phyloP scores from a whole-genome alignment of 2,888 invertebrate species.

The Fissipunctia ypsillon region DNA sequence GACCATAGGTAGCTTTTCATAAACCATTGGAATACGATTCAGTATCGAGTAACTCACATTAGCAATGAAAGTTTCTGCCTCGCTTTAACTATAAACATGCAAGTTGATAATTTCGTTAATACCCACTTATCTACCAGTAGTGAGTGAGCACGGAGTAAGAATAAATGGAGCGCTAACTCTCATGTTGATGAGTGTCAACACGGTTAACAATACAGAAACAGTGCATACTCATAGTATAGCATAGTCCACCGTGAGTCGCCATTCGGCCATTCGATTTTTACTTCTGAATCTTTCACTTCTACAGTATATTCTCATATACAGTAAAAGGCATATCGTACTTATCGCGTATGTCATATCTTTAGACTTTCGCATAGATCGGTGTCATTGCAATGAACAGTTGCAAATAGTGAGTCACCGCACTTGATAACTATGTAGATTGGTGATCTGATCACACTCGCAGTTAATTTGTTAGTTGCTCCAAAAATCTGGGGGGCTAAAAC shows the following conservation, averaged over 20 bases:
- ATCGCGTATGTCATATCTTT: neutral
- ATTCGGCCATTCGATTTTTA: neutral
- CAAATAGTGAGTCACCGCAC: neutral
- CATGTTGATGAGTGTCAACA: neutral
- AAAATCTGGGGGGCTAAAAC: too few species aligned
- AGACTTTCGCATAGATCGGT: neutral
- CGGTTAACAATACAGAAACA: neutral
- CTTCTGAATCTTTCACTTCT: constrained; percentile 2
- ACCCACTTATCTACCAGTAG: neutral
- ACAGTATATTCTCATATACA: too few species aligned
- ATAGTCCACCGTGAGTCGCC: neutral
- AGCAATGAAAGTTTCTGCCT: constrained; percentile 3
- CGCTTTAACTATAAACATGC: constrained; percentile 27
- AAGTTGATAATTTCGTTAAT: constrained; percentile 45
- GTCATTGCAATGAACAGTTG: neutral
- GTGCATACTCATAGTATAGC: neutral
- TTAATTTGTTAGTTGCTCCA: neutral
- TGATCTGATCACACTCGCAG: neutral
- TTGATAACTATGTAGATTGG: neutral
- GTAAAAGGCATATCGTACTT: neutral
- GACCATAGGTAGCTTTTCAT: constrained; percentile 11
- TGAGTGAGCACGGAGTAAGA: neutral
- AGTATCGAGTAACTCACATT: constrained; percentile 16
- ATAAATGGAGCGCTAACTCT: constrained; percentile 18
- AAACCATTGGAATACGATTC: constrained; percentile 26